These are phyloP conservation scores for Bos indicus DNA, from an alignment of 2,113 vertebrate genomes.

Conservation along the genomic window DNA sequence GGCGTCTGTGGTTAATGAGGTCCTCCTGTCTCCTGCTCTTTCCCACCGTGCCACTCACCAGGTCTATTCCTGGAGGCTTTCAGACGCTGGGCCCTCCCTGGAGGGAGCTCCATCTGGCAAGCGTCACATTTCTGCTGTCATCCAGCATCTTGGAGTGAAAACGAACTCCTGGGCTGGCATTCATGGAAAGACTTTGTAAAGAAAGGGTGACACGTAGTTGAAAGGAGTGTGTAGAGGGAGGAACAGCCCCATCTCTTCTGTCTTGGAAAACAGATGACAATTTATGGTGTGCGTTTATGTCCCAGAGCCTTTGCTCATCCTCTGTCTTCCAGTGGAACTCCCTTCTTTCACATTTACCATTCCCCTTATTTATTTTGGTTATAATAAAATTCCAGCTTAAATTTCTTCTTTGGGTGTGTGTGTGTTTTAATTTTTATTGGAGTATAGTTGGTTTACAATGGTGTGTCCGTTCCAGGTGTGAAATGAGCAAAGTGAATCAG, in stretches of 20 bases:
- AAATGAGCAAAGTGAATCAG: neutral
- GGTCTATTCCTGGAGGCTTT: neutral
- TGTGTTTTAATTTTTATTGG: neutral
- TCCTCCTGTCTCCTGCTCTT: neutral
- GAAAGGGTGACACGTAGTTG: neutral
- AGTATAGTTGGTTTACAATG: neutral
- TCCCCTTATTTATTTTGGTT: neutral
- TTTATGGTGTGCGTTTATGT: neutral
- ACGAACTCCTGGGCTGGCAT: conserved; percentile 12
- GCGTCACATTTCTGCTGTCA: conserved; percentile 45
- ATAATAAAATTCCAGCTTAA: neutral
- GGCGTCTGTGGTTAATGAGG: neutral
- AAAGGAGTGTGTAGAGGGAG: neutral
- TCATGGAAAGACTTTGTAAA: neutral
- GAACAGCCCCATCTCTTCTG: neutral
- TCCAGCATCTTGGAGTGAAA: neutral
- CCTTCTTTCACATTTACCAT: neutral
- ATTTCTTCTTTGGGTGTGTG: neutral
- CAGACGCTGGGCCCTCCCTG: neutral
- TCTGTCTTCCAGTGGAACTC: neutral
- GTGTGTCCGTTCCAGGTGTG: neutral
- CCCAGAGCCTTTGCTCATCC: neutral
- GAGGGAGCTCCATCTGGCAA: neutral
- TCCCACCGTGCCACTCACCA: neutral
- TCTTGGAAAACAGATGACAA: neutral